Percentiles rank a stretch among this genome's conserved stretches.
Evolutionary conservation across 2,888 invertebrate species (phyloP).

Genomic region (Brenthis daphne): DNA sequence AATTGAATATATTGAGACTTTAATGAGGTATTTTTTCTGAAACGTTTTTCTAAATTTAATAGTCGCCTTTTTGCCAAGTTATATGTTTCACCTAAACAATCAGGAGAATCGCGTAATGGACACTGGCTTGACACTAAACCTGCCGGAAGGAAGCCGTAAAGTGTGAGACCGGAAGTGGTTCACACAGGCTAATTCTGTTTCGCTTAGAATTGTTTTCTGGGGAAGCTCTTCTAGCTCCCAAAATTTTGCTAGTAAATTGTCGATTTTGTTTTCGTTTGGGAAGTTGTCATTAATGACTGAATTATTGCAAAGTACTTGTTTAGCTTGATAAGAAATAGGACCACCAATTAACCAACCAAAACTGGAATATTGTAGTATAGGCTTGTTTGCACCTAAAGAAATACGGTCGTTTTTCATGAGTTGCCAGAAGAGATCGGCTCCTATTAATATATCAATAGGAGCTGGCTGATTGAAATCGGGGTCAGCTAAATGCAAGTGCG

Average conservation of each 20-base stretch:
- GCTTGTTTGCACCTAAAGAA: background rate
- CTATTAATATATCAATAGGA: too few species aligned
- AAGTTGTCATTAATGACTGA: background rate
- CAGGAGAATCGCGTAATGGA: slow-evolving; percentile 18
- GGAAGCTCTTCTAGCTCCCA: slow-evolving; percentile 1
- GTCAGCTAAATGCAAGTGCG: slow-evolving; percentile 1
- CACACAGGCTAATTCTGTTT: background rate
- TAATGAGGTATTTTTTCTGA: slow-evolving; percentile 16
- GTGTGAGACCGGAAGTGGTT: too few species aligned
- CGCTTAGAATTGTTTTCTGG: background rate
- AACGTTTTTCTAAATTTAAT: slow-evolving; percentile 32
- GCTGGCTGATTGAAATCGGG: background rate
- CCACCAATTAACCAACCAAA: background rate
- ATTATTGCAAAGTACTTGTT: background rate
- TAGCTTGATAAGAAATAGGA: background rate
- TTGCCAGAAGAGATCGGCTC: too few species aligned
- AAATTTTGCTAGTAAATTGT: background rate
- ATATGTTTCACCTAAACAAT: slow-evolving; percentile 23
- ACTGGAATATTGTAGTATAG: background rate
- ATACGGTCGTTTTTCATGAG: too few species aligned
- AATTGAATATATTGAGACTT: slow-evolving; percentile 30
- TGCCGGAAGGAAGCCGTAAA: background rate
- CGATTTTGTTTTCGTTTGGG: background rate
- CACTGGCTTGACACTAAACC: slow-evolving; percentile 19
- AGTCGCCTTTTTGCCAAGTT: slow-evolving; percentile 23